Evolutionary conservation across 2,888 invertebrate genomes (phyloP).

Genomic region (Chrysotoxum bicinctum): DNA sequence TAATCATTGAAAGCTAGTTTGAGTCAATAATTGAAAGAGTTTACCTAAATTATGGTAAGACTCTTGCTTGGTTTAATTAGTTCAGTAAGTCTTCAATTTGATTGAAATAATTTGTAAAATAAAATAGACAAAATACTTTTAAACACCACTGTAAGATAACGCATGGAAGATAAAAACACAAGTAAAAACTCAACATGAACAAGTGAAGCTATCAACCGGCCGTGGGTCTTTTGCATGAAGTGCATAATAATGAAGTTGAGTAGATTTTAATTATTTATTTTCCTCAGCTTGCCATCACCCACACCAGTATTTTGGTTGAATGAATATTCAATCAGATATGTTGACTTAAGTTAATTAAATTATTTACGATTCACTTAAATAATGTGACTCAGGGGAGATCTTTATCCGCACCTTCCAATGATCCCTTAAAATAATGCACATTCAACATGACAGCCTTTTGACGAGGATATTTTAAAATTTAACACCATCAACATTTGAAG

Average conservation of each 20-base stretch:
- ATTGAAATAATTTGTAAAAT: no score
- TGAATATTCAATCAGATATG: slow-evolving; percentile 61
- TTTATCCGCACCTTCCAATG: background rate
- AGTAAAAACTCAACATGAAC: slow-evolving; percentile 11
- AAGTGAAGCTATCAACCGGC: background rate
- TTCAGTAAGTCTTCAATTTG: no score
- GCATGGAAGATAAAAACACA: background rate
- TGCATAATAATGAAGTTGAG: slow-evolving; percentile 29
- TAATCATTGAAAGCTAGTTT: no score
- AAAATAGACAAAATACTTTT: background rate
- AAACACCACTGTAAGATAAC: background rate
- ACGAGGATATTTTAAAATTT: background rate
- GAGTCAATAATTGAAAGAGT: no score
- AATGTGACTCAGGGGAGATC: slow-evolving; percentile 5
- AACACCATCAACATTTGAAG: background rate
- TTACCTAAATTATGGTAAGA: no score
- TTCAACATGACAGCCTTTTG: no score
- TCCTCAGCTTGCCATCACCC: background rate
- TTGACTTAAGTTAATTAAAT: slow-evolving; percentile 65
- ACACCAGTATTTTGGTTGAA: background rate
- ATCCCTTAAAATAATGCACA: background rate
- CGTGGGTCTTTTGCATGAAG: background rate
- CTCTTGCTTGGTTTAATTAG: no score
- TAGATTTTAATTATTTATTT: slow-evolving; percentile 37
- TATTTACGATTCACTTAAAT: slow-evolving; percentile 49